Conservation (phyloP, 2,888 invertebrate species). For the Polydrusus pterygomalis region DNA sequence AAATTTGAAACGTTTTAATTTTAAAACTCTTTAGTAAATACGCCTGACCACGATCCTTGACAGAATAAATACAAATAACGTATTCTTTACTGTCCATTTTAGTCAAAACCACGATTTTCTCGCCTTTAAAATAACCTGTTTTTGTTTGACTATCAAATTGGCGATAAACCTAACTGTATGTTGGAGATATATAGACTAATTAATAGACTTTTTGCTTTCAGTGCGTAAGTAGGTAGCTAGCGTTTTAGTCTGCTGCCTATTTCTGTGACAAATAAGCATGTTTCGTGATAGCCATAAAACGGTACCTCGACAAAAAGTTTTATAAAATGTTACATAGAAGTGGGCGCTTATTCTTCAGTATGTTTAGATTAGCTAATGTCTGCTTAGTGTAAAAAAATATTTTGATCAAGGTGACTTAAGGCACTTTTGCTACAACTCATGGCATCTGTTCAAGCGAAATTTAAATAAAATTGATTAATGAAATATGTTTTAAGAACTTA, state of each 20-base stretch:
- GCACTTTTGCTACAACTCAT: too few relatives aligned
- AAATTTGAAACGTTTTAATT: too few relatives aligned
- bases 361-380: too few relatives aligned
- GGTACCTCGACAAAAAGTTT: conserved; percentile 28
- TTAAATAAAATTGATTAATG: too few relatives aligned
- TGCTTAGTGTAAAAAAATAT: too few relatives aligned
- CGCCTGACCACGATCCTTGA: not conserved
- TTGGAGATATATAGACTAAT: conserved; percentile 14
- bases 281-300: conserved; percentile 32
- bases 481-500: too few relatives aligned
- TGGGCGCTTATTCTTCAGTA: not conserved
- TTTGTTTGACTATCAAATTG: conserved; percentile 2
- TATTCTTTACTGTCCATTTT: not conserved
- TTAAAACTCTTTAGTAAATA: too few relatives aligned
- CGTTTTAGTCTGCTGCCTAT: conserved; percentile 31
- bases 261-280: conserved; percentile 38
- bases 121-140: conserved; percentile 1
- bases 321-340: not conserved
- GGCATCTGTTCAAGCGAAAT: too few relatives aligned
- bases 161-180: conserved; percentile 10
- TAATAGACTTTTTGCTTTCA: conserved; percentile 31
- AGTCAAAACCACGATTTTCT: not conserved
- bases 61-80: not conserved
- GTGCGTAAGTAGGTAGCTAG: conserved; percentile 36
- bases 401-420: too few relatives aligned